Evolutionary conservation across 2,888 invertebrate genomes (phyloP), one percentile per base, ranked within the genome.

Genomic region (Trichogramma dendrolimi): DNA sequence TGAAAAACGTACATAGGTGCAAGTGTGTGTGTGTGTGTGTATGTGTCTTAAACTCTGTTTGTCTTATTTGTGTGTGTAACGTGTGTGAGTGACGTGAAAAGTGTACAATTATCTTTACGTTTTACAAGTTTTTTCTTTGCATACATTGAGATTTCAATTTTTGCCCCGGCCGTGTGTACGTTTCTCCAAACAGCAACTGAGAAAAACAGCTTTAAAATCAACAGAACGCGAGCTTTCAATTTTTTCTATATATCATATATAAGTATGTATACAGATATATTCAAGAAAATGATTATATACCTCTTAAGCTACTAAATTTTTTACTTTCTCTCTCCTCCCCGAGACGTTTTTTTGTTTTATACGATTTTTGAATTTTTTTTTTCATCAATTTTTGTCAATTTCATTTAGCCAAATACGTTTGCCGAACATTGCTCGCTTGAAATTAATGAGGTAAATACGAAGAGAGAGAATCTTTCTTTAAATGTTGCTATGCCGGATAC

Each of bases 1-100:
- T 63, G 47, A 61, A 57, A 61, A 63, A 61, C 48, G 50, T 63
- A 57, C 47, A 61, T 59, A 63, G 63, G 53, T 55, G 56, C 61
- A 58, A 63, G 2, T 64, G 52, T 54, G 6, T 50, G 39, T 54
- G 41, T 66, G 47, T 50, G 48, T 48, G 42, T 62, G 57, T 55
- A 6, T 50, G 8, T 43, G 46, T 47, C 7, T 14, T 38, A 58
- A 11, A 11, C 48, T 57, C 27, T 27, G 27, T 53, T 50, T 47
- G 54, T 60, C 10, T 48, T 48, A 41, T 54, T 48, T 61, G n/a
- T 54, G 27, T 40, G 46, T 53, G 55, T 51, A 58, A 14, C 51
- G 55, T 27, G 27, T 27, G 27, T 27, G 27, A 27, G 27, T 27
- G 27, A 27, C 27, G 27, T 27, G 27, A 27, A 27, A 27, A 27